Base-by-base conservation (phyloP, 1,140 invertebrate species). In the Ceratina calcarata region DNA sequence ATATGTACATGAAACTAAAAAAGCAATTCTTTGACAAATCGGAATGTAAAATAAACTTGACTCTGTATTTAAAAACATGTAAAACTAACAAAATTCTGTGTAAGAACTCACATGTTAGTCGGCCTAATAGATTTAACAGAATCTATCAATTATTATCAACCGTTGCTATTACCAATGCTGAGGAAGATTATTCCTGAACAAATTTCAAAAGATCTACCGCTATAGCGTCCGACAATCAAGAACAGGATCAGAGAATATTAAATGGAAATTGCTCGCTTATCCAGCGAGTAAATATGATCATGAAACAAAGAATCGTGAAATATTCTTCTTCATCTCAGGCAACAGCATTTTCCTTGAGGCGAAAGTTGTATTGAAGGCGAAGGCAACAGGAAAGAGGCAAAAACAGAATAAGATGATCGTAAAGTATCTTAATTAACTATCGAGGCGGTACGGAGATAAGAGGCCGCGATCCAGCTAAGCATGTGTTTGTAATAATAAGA, bases 371-470 rank as follows among this genome's bases (percentile, higher is more conserved):
- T 32, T 18, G 18, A 37, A 57, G n/a, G 55, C 18, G 58, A 64
- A 24, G 78, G 53, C 64, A 62, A 24, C n/a, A 10, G 24, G 51
- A 66, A 66, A 58, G 22, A 49, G n/a, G 7, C 22, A 51, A 58
- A 60, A 76, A 74, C 6, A 27, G 51, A 45, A 68, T 18, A 8
- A 60, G 45, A 51, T 37, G 49, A 76, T 49, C 57, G 24, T 62
- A 58, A 74, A 64, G 69, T 71, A 55, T 73, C 68, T 79, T 72
- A 67, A 82, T 72, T 83, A 78, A 77, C 62, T 37, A 82, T 60
- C n/a, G 2, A 22, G 66, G 32, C 37, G 20, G 12, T 13, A 1
- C 10, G 15, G 67, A 61, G 62, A 78, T 84, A 84, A 79, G 20
- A 78, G 66, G 18, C 67, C 24, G 12, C 24, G 2, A 13, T 55